Percentiles rank a stretch among this genome's conserved stretches.
phyloP scores from a whole-genome alignment of 2,797 vertebrate species.

The Sandelia bainsii region DNA sequence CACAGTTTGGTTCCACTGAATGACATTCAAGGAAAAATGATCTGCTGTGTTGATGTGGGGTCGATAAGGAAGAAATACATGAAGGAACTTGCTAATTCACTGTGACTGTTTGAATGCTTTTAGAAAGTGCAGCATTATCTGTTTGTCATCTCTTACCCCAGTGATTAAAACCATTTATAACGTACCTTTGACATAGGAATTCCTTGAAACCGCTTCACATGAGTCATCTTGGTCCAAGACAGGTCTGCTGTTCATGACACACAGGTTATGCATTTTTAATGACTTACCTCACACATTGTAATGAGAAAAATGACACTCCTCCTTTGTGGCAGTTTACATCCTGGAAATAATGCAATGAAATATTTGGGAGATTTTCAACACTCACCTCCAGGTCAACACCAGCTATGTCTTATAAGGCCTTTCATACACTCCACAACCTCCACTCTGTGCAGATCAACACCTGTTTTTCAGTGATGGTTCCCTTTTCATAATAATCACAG shows the following conservation, averaged over 20 bases:
- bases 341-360: not conserved
- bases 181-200: slow-evolving; percentile 86
- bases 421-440: not conserved
- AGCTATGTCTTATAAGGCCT: not conserved
- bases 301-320: not conserved
- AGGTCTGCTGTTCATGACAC: not conserved
- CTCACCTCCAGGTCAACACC: slow-evolving; percentile 55
- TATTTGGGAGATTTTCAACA: not conserved
- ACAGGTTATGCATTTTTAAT: not conserved
- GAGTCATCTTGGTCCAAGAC: slow-evolving; percentile 73
- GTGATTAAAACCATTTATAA: not conserved
- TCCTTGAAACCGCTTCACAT: slow-evolving; percentile 73
- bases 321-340: not conserved
- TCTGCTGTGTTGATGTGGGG: not conserved
- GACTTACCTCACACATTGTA: not conserved
- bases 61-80: not conserved
- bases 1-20: not conserved
- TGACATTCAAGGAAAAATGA: not conserved
- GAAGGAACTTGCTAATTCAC: not conserved
- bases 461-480: not conserved
- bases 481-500: not conserved
- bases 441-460: not conserved
- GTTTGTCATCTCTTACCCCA: not conserved
- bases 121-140: not conserved
- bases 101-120: not conserved